Conservation (phyloP, 2,888 invertebrate genomes). For the Ptychoptera albimana region DNA sequence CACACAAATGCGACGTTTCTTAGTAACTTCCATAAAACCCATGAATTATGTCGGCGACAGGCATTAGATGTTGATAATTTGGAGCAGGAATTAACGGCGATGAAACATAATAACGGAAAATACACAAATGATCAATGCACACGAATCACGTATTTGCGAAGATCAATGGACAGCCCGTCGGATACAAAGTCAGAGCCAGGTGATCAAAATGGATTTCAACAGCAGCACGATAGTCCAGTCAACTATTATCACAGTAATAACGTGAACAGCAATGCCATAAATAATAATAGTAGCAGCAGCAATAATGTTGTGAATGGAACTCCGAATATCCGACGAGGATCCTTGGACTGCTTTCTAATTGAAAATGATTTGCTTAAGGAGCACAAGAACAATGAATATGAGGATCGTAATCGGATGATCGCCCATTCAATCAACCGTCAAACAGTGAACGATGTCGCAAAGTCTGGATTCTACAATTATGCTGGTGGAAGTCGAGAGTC, state of each 20-base stretch:
- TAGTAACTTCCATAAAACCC: conserved; percentile 5
- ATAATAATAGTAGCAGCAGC: conserved; percentile 3
- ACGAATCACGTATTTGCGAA: not conserved
- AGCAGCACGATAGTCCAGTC: not conserved
- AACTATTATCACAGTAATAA: conserved; percentile 4
- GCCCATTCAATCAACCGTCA: not conserved
- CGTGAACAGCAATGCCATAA: conserved; percentile 1
- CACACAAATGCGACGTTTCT: conserved; percentile 16
- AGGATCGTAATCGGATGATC: not conserved
- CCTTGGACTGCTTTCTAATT: conserved; percentile 10
- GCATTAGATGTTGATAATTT: conserved; percentile 9
- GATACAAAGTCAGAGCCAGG: conserved; percentile 12
- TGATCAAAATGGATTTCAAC: conserved; percentile 7
- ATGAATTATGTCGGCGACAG: conserved; percentile 9
- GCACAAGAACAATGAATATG: conserved; percentile 1
- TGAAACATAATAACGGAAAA: not conserved
- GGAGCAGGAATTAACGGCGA: not conserved
- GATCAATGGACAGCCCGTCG: not conserved
- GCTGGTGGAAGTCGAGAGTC: conserved; percentile 12
- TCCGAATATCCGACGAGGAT: conserved; percentile 5
- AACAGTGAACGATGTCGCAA: not conserved
- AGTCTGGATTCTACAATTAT: not conserved
- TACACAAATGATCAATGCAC: too few relatives aligned
- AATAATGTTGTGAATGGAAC: conserved; percentile 1
- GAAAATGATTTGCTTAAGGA: conserved; percentile 1